These are phyloP conservation scores for Acheta domesticus DNA, from an alignment of 2,888 invertebrate species.

Conservation along the genomic window DNA sequence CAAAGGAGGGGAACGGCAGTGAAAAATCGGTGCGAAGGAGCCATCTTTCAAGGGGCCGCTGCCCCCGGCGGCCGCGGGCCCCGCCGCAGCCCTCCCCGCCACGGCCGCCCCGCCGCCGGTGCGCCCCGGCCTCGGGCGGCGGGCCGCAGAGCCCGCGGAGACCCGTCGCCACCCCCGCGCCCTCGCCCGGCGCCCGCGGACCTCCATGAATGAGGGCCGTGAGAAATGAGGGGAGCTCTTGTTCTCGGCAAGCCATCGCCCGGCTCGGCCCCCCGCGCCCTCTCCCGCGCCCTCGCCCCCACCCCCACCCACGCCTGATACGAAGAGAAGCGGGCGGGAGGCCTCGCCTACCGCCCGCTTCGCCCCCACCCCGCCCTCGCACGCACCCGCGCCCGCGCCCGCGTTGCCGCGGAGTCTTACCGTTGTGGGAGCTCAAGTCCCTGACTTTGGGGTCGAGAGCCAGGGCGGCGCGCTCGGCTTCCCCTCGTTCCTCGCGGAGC, in stretches of 20 bases:
- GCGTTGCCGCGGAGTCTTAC: slow-evolving; percentile 53
- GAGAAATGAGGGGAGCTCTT: slow-evolving; percentile 18
- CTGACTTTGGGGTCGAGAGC: slow-evolving; percentile 79
- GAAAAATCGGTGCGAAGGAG: slow-evolving; percentile 6
- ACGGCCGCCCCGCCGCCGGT: neutral
- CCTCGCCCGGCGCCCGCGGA: neutral
- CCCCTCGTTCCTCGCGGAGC: slow-evolving; percentile 83
- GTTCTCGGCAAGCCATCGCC: neutral
- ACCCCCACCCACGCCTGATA: neutral
- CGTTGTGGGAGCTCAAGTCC: slow-evolving; percentile 83
- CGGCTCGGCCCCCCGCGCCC: neutral
- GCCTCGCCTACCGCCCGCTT: neutral
- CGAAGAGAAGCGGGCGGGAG: no score
- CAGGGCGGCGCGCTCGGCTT: slow-evolving; percentile 75
- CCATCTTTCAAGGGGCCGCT: neutral
- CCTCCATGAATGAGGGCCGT: neutral
- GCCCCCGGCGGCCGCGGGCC: neutral
- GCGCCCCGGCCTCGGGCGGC: neutral
- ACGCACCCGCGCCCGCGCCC: neutral
- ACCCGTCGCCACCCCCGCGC: neutral
- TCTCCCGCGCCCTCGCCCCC: neutral
- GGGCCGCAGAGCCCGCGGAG: neutral
- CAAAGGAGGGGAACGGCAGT: neutral
- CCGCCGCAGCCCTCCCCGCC: neutral
- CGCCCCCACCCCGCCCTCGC: neutral